A percentile compares a stretch with the other conserved stretches of the same genome.
Evolutionary conservation across 92 coral and sea anemone species (phyloP).

Genomic region (Zoanthus solanderi): DNA sequence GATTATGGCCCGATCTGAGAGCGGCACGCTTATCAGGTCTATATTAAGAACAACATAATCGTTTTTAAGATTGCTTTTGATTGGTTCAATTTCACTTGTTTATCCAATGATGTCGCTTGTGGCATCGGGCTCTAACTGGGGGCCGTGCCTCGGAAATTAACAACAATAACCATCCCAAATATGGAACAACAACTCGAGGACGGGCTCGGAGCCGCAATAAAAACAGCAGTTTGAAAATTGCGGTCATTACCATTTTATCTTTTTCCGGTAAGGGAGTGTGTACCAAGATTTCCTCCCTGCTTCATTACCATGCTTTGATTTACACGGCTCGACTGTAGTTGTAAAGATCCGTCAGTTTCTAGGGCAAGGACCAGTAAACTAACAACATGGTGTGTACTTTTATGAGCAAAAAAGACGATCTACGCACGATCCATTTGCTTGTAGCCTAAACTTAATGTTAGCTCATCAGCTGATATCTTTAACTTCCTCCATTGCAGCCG

Average conservation of each 20-base stretch:
- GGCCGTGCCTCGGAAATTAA: constrained; percentile 46
- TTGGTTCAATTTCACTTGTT: background rate
- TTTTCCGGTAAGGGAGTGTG: constrained; percentile 27
- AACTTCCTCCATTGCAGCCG: constrained; percentile 65
- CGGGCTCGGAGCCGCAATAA: constrained; percentile 25
- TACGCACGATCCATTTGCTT: background rate
- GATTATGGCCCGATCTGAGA: background rate
- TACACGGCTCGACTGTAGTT: background rate
- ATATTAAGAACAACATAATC: constrained; percentile 38
- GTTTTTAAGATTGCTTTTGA: constrained; percentile 1
- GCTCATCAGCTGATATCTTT: constrained; percentile 22
- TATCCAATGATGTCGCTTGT: constrained; percentile 7
- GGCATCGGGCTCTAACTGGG: background rate
- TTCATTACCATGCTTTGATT: constrained; percentile 4
- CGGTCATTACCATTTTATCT: constrained; percentile 19
- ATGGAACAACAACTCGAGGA: constrained; percentile 24
- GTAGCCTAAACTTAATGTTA: background rate
- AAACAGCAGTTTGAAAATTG: constrained; percentile 37
- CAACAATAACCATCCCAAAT: constrained; percentile 38
- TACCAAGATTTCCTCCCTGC: background rate
- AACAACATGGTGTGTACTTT: constrained; percentile 27
- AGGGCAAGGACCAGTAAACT: background rate
- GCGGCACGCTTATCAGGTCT: constrained; percentile 42
- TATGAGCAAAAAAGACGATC: background rate
- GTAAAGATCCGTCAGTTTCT: background rate